Conservation (phyloP, 2,113 vertebrate genomes). For the Seriola dumerili region DNA sequence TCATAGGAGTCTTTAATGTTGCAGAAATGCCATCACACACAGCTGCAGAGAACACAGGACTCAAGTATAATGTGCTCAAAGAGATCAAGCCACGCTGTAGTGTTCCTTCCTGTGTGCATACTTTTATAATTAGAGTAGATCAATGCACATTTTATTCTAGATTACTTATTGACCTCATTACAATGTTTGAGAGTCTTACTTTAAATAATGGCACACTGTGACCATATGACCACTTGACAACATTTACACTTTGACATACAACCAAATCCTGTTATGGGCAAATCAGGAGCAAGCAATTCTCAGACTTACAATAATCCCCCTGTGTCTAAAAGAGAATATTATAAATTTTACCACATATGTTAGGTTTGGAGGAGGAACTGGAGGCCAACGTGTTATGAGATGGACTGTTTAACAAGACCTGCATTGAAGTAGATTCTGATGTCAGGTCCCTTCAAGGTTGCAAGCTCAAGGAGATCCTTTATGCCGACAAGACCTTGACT, state of each 20-base stretch:
- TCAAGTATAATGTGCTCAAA: no score
- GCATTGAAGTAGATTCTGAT: not conserved
- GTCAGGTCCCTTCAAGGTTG: not conserved
- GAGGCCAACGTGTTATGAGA: not conserved
- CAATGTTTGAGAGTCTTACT: not conserved
- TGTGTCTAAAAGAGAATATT: not conserved
- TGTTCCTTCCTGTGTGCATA: not conserved
- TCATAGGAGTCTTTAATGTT: not conserved
- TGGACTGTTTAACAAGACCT: not conserved
- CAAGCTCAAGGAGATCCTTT: not conserved
- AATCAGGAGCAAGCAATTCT: no score
- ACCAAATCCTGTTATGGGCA: no score
- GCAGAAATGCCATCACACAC: not conserved
- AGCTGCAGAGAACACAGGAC: no score
- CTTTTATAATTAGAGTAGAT: not conserved
- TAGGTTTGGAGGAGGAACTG: not conserved
- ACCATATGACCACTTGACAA: no score
- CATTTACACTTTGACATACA: no score
- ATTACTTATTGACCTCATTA: not conserved
- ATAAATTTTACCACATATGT: not conserved
- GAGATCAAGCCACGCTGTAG: not conserved
- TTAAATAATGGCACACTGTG: not conserved
- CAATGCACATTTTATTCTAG: not conserved
- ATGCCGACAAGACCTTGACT: slow-evolving; percentile 1
- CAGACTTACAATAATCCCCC: no score